Conservation (phyloP, 2,797 vertebrate genomes). For the Saxicola maurus region DNA sequence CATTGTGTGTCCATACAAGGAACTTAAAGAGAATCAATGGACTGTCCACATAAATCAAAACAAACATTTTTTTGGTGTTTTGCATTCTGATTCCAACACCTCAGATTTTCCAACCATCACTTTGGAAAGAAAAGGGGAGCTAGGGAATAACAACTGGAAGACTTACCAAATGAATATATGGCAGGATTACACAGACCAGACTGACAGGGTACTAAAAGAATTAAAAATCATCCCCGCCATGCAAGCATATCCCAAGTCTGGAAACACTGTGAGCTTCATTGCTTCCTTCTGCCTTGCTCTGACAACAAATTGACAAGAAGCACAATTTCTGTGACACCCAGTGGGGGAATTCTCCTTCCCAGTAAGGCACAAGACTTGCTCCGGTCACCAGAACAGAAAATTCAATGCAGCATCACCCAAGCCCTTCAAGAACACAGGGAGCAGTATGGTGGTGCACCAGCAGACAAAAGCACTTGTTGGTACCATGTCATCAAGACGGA, state of each 20-base stretch:
- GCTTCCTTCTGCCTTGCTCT: neutral
- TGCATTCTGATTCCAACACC: neutral
- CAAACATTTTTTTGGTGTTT: neutral
- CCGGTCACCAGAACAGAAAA: neutral
- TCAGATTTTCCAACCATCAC: neutral
- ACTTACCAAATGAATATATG: neutral
- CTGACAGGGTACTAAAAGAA: neutral
- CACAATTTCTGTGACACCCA: neutral
- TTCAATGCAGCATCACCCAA: neutral
- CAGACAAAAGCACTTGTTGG: neutral
- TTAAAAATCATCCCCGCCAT: neutral
- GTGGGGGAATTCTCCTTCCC: neutral
- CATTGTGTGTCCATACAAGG: neutral
- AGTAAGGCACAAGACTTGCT: neutral
- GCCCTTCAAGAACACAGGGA: neutral
- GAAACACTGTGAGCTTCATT: neutral
- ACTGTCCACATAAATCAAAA: neutral
- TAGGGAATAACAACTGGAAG: neutral
- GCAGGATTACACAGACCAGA: neutral
- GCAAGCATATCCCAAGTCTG: neutral
- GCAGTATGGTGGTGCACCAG: neutral
- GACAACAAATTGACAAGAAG: neutral
- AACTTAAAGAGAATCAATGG: neutral
- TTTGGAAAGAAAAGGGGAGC: neutral
- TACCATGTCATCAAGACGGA: accelerated